A percentile compares a stretch with the other conserved stretches of the same genome.
Evolutionary conservation across 2,113 vertebrate species (phyloP).

Genomic region (Archocentrus centrarchus): DNA sequence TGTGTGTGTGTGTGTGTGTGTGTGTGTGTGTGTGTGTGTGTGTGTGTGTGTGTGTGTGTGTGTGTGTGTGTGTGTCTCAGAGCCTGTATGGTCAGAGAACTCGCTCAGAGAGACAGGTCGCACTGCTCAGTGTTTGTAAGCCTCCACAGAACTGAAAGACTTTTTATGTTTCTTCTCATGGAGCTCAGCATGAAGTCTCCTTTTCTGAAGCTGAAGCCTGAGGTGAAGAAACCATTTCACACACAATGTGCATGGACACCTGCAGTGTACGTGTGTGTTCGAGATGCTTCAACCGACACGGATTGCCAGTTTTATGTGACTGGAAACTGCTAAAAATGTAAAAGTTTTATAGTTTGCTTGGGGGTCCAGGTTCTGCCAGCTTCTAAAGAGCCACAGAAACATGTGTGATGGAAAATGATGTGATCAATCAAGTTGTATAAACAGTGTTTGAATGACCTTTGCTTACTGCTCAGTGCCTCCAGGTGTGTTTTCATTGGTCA

Average conservation of each 20-base stretch:
- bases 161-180: slow-evolving; percentile 27
- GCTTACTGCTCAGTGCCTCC: not conserved
- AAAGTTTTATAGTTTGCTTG: not conserved
- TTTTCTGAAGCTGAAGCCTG: not conserved
- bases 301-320: not conserved
- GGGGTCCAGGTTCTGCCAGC: not conserved
- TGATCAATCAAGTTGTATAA: slow-evolving; percentile 5
- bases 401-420: not conserved
- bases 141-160: slow-evolving; percentile 10
- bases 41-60: not conserved
- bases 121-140: not conserved
- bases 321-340: not conserved
- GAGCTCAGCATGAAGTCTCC: slow-evolving; percentile 34
- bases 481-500: slow-evolving; percentile 36
- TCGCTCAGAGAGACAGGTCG: slow-evolving; percentile 24
- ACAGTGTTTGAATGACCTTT: not conserved
- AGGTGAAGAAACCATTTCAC: not conserved
- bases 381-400: not conserved
- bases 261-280: not conserved
- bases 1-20: not conserved
- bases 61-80: not conserved
- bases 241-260: slow-evolving; percentile 2
- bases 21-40: not conserved
- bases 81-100: slow-evolving; percentile 33
- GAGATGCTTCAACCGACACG: not conserved